Evolutionary conservation across 2,888 invertebrate genomes (phyloP).

Genomic region (Podabrus alpinus): DNA sequence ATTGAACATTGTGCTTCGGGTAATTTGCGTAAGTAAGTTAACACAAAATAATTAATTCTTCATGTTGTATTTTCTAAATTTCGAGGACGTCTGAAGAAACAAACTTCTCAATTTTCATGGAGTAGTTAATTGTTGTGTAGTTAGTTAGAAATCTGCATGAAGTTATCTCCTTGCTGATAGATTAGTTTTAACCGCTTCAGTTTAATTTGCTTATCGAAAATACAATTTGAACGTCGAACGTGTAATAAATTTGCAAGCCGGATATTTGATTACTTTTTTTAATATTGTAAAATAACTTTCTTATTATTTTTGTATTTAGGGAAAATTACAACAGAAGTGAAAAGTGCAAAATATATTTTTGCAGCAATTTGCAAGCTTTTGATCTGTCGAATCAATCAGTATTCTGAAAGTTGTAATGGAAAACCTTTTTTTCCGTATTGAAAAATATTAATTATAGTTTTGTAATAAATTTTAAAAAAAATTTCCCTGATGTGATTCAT

Average conservation of each 20-base stretch:
- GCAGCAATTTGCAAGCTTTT: no score
- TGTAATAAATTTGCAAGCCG: neutral
- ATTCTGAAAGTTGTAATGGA: no score
- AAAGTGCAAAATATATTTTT: no score
- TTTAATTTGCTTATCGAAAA: slow-evolving; percentile 11
- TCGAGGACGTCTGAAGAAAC: neutral
- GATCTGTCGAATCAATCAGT: no score
- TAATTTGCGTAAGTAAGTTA: neutral
- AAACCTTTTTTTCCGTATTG: no score
- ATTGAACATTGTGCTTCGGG: neutral
- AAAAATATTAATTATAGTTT: no score
- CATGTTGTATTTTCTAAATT: neutral
- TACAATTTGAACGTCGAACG: neutral
- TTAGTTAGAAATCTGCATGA: slow-evolving; percentile 31
- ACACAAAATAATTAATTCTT: neutral
- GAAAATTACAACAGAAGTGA: no score
- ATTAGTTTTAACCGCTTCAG: slow-evolving; percentile 33
- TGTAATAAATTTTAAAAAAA: no score
- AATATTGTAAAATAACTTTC: no score
- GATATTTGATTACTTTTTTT: neutral
- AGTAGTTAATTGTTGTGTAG: slow-evolving; percentile 21
- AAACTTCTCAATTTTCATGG: slow-evolving; percentile 10
- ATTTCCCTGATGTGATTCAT: no score
- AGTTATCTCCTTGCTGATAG: slow-evolving; percentile 38
- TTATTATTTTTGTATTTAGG: no score